These are phyloP conservation scores for Eleutherodactylus coqui DNA, from an alignment of 2,797 vertebrate genomes.

Conservation along the genomic window DNA sequence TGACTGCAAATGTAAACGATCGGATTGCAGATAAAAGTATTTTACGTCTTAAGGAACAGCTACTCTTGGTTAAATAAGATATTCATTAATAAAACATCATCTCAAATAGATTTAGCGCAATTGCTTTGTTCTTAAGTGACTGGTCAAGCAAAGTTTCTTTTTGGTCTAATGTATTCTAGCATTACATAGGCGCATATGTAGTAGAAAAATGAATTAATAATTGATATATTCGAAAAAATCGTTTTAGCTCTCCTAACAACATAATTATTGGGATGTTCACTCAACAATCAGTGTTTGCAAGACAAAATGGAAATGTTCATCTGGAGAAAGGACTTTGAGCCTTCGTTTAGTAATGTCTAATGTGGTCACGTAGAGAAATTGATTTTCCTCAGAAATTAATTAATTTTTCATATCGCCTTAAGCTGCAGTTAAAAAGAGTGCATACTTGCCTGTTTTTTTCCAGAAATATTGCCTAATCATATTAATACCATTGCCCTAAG, in stretches of 20 bases:
- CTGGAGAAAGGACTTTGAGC: conserved; percentile 90
- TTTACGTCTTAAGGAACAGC: conserved; percentile 71
- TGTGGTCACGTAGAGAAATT: conserved; percentile 99
- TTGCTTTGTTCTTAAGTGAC: conserved; percentile 75
- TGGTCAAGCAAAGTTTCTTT: conserved; percentile 76
- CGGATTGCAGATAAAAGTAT: conserved; percentile 67
- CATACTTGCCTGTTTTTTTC: conserved; percentile 98
- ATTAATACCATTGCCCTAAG: conserved; percentile 99
- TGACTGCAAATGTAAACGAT: conserved; percentile 69
- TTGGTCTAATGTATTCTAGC: conserved; percentile 64
- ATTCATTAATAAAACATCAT: conserved; percentile 81
- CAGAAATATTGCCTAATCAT: conserved; percentile 99
- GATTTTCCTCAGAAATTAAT: conserved; percentile 99
- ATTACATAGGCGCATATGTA: conserved; percentile 52
- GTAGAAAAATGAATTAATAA: conserved; percentile 56
- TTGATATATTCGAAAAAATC: conserved; percentile 68
- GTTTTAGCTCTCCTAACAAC: conserved; percentile 70
- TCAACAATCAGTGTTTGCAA: conserved; percentile 91
- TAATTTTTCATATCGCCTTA: conserved; percentile 99
- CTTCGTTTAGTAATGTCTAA: conserved; percentile 94
- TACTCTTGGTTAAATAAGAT: conserved; percentile 72
- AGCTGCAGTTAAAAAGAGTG: conserved; percentile 99
- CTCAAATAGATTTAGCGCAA: conserved; percentile 75
- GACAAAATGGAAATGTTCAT: conserved; percentile 93
- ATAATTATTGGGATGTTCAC: conserved; percentile 76